Conservation (phyloP, 2,797 vertebrate species). For the Phalanger gymnotis region DNA sequence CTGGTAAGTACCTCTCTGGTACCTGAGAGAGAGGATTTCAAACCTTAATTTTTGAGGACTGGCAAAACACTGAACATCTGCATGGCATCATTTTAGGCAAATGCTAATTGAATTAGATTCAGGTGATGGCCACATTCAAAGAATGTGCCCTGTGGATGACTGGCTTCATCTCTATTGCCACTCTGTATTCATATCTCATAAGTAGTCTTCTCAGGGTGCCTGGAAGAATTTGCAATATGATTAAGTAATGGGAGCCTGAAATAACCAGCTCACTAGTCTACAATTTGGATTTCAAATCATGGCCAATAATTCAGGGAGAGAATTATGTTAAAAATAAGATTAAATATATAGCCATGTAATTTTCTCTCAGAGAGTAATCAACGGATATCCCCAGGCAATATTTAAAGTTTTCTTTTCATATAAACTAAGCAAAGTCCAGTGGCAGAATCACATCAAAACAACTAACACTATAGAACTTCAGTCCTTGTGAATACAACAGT, state of each 20-base stretch:
- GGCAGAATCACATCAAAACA: not conserved
- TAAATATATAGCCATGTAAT: constrained; percentile 2
- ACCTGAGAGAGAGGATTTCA: not conserved
- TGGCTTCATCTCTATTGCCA: not conserved
- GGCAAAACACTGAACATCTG: not conserved
- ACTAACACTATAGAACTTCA: not conserved
- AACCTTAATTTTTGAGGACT: not conserved
- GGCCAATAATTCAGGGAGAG: constrained; percentile 1
- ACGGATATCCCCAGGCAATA: not conserved
- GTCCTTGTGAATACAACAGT: not conserved
- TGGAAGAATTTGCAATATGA: not conserved
- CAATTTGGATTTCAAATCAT: constrained; percentile 5
- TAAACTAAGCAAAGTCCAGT: not conserved
- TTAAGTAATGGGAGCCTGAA: constrained; percentile 1
- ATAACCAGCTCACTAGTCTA: not conserved
- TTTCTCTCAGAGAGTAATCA: not conserved
- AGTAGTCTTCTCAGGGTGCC: not conserved
- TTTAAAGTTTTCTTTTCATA: not conserved
- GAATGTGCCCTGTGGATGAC: not conserved
- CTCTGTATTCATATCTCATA: not conserved
- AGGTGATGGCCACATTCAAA: not conserved
- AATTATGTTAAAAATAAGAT: constrained; percentile 5
- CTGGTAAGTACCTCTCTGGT: constrained; percentile 86
- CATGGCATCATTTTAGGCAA: not conserved
- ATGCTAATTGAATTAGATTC: not conserved